Percentiles rank a stretch among this genome's conserved stretches.
Evolutionary conservation across 2,113 vertebrate genomes (phyloP).

Genomic region (Rutilus rutilus): DNA sequence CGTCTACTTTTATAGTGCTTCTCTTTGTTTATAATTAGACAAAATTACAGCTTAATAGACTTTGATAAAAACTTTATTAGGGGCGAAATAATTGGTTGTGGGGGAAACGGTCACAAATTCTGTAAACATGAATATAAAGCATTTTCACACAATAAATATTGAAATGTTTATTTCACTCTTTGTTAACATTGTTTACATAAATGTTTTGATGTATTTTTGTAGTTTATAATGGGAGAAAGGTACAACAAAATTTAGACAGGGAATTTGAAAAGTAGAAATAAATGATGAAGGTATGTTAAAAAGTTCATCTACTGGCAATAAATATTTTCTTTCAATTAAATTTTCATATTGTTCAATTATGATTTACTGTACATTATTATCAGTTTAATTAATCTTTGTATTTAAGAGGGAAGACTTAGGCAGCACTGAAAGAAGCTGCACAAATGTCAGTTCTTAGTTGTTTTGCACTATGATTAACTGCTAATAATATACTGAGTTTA

Average conservation of each 20-base stretch:
- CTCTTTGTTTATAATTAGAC: neutral
- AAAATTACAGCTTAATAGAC: neutral
- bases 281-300: neutral
- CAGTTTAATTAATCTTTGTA: neutral
- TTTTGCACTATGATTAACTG: constrained; percentile 5
- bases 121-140: neutral
- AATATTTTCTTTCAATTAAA: neutral
- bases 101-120: neutral
- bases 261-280: too few species aligned
- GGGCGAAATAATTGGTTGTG: neutral
- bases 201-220: neutral
- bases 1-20: neutral
- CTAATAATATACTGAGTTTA: neutral
- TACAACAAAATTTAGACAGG: too few species aligned
- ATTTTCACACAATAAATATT: neutral
- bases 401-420: neutral
- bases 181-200: neutral
- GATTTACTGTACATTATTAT: neutral
- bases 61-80: neutral
- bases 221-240: too few species aligned
- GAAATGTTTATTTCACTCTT: neutral
- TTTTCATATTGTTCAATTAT: neutral
- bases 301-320: neutral
- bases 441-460: neutral
- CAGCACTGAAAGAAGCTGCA: neutral